Percentiles rank a stretch among this genome's conserved stretches.
These are phyloP conservation scores for Brachionus paranguensis DNA, from an alignment of 1,140 invertebrate genomes.

Conservation along the genomic window DNA sequence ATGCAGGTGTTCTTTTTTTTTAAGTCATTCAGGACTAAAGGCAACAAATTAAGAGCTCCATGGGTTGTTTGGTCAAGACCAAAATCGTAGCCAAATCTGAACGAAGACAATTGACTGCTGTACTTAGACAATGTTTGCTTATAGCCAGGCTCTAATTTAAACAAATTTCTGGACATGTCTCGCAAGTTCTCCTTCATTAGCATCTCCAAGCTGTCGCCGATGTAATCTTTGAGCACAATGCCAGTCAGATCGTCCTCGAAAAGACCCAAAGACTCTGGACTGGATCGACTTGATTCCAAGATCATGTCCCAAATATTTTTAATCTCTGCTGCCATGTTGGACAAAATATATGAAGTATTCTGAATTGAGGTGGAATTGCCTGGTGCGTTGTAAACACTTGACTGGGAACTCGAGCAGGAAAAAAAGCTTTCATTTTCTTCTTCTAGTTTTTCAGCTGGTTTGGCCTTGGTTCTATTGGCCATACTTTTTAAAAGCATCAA, in stretches of 20 bases:
- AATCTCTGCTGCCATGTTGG: background rate
- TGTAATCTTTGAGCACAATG: background rate
- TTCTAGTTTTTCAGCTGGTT: background rate
- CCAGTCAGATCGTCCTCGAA: constrained; percentile 29
- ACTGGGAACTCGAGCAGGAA: constrained; percentile 1
- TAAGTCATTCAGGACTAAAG: background rate
- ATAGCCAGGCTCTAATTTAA: constrained; percentile 21
- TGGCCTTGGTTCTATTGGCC: background rate
- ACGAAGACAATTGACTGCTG: background rate
- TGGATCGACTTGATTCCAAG: background rate
- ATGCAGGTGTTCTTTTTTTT: constrained; percentile 23
- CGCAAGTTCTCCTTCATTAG: constrained; percentile 32
- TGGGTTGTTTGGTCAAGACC: background rate
- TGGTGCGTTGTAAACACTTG: background rate
- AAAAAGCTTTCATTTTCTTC: background rate
- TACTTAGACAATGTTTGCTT: background rate
- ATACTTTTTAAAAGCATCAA: constrained; percentile 16
- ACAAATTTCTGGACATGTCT: constrained; percentile 15
- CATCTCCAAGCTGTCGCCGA: background rate
- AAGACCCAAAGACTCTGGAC: constrained; percentile 20
- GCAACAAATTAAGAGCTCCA: constrained; percentile 29
- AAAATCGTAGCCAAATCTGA: constrained; percentile 5
- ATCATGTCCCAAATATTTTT: constrained; percentile 39
- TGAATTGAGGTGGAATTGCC: constrained; percentile 10
- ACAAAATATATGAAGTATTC: background rate